Base-by-base conservation (phyloP, 2,888 invertebrate species). In the Drosophila mayaguana region DNA sequence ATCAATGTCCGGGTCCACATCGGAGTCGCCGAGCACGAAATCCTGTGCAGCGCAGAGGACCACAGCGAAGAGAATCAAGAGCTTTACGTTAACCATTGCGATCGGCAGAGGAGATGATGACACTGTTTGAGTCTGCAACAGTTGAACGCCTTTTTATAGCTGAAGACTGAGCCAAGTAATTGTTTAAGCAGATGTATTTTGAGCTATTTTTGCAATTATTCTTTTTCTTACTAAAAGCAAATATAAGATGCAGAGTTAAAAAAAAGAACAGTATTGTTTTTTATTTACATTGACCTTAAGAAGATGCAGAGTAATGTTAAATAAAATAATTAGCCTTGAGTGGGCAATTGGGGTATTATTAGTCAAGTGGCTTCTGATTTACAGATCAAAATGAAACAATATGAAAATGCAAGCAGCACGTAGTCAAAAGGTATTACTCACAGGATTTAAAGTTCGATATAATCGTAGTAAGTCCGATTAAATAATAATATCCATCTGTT, bases 161-260 rank as follows among this genome's bases (percentile, higher is more conserved):
- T 3, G 2, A 20, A 36, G 4, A 11, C 20, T 1, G n/a, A 0
- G 16, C 7, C 0, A 8, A 22, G 18, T 11, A 12, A 42, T 14
- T 83, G 64, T 86, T 83, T 83, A 54, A 40, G 46, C 82, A 83
- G 86, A 68, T 83, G 76, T 54, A 16, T n/a, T 18, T 2, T 0
- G 2, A n/a, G 43, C 34, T 64, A 55, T 53, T 43, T 63, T 12
- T 9, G 46, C 25, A 45, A 40, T 51, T 22, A 53, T 28, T 9
- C 20, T 55, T 54, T 53, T 53, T 64, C 40, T 55, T 46, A 18
- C 9, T 18, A 42, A 42, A 22, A 2, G 2, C 5, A 50, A 32
- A 18, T 50, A 32, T 7, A 22, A 18, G 45, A 45, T 1, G 7
- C 22, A 45, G 1, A 16, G 2, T n/a, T 28, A 28, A n/a, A 28